A percentile compares a stretch with the other conserved stretches of the same genome.
Evolutionary conservation across 2,888 invertebrate species (phyloP).

Genomic region (Meiosimyza platycephala): DNA sequence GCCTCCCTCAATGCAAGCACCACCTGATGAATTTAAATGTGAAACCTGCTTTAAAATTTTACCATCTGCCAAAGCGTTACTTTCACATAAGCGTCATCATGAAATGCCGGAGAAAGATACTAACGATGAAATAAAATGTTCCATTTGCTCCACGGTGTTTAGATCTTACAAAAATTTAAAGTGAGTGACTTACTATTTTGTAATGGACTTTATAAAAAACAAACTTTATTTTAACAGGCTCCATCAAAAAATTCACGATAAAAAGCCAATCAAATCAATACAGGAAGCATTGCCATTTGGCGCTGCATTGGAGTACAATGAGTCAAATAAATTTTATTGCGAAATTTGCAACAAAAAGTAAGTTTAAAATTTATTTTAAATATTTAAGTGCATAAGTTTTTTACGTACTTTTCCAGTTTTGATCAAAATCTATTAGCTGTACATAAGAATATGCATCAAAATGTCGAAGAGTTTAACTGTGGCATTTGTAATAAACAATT

Average conservation of each 20-base stretch:
- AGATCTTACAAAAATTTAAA: conserved; percentile 72
- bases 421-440: conserved; percentile 64
- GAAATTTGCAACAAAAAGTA: conserved; percentile 70
- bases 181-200: conserved; percentile 42
- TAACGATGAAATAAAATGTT: conserved; percentile 64
- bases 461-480: conserved; percentile 72
- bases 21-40: conserved; percentile 35
- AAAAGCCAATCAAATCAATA: conserved; percentile 69
- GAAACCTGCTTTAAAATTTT: conserved; percentile 42
- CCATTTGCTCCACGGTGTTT: conserved; percentile 77
- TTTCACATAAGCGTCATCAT: conserved; percentile 44
- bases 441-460: conserved; percentile 77
- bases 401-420: conserved; percentile 49
- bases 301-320: conserved; percentile 58
- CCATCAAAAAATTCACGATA: conserved; percentile 81
- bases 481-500: conserved; percentile 80
- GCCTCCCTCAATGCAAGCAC: conserved; percentile 3
- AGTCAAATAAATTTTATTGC: conserved; percentile 68
- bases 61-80: conserved; percentile 36
- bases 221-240: conserved; percentile 65
- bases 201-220: background rate
- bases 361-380: conserved; percentile 4
- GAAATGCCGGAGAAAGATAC: background rate
- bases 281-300: conserved; percentile 61
- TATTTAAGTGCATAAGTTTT: conserved; percentile 1